A percentile compares a stretch with the other conserved stretches of the same genome.
These are phyloP conservation scores for Lagenorhynchus albirostris DNA, from an alignment of 2,113 vertebrate species.

Conservation along the genomic window DNA sequence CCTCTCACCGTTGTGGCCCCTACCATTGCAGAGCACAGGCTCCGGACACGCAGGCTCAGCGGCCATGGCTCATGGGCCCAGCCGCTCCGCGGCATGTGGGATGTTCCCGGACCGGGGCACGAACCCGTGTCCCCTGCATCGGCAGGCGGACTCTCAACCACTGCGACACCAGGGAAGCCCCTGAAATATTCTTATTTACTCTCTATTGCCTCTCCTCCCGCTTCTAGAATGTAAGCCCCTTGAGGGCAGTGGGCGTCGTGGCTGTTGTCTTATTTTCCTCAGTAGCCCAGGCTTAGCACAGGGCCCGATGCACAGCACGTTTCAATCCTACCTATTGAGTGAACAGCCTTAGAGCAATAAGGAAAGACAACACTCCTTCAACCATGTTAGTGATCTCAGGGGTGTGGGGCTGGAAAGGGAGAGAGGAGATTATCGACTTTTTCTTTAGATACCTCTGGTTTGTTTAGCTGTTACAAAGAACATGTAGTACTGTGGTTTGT, in stretches of 20 bases:
- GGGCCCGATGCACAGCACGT: accelerated
- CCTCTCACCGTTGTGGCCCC: too few species aligned
- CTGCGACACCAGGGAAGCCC: too few species aligned
- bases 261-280: neutral
- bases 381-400: accelerated
- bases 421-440: neutral
- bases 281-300: neutral
- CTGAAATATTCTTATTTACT: neutral
- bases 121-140: too few species aligned
- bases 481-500: neutral
- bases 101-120: too few species aligned
- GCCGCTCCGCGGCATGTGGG: too few species aligned
- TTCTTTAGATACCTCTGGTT: neutral
- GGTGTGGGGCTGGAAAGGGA: neutral
- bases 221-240: neutral
- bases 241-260: neutral
- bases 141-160: too few species aligned
- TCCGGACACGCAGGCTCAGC: too few species aligned
- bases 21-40: too few species aligned
- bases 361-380: neutral
- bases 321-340: neutral
- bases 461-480: constrained; percentile 31
- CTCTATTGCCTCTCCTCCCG: neutral
- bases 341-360: neutral
- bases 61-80: too few species aligned